Evolutionary conservation across 2,797 vertebrate species (phyloP).

Genomic region (Mormyrops boulengeri): DNA sequence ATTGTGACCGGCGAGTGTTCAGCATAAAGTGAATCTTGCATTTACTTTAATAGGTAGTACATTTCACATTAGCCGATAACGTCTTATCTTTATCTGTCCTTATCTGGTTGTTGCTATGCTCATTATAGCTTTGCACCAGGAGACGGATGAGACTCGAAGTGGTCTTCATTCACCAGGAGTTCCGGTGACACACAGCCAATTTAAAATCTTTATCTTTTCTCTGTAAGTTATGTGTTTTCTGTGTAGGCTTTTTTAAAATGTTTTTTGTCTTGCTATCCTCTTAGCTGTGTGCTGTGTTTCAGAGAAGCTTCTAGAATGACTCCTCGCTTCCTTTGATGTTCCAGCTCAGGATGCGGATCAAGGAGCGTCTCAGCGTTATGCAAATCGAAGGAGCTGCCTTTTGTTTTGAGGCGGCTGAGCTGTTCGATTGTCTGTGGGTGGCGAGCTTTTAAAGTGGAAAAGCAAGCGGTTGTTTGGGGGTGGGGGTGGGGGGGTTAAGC

Average conservation of each 20-base stretch:
- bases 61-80: background rate
- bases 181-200: background rate
- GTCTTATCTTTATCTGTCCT: background rate
- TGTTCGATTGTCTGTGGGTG: constrained; percentile 23
- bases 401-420: constrained; percentile 23
- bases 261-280: background rate
- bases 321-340: constrained; percentile 24
- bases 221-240: background rate
- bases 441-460: constrained; percentile 22
- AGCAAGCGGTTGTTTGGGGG: background rate
- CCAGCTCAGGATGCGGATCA: constrained; percentile 28
- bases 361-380: constrained; percentile 22
- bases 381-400: constrained; percentile 28
- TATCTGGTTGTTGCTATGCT: background rate
- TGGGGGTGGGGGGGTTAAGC: constrained; percentile 8
- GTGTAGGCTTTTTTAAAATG: background rate
- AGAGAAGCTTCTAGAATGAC: background rate
- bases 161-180: background rate
- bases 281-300: background rate
- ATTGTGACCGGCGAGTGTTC: constrained; percentile 36
- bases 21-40: background rate
- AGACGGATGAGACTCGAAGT: background rate
- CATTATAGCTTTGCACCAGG: background rate
- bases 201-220: constrained; percentile 4
- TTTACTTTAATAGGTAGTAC: background rate